Conservation (phyloP, 2,797 vertebrate species). For the Eremophila alpestris region DNA sequence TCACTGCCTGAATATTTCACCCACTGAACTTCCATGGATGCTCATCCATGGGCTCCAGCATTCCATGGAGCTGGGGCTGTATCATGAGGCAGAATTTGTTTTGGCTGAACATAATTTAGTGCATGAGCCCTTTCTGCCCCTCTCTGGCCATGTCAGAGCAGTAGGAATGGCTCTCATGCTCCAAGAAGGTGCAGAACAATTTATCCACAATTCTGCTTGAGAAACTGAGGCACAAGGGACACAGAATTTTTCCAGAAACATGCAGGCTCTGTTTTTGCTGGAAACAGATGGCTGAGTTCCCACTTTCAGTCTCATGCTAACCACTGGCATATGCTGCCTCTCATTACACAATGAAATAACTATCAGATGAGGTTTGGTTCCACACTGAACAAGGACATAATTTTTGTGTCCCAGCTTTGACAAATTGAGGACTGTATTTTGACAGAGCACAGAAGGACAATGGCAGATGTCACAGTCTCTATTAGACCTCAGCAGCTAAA, state of each 20-base stretch:
- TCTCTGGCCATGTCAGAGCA: neutral
- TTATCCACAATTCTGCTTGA: neutral
- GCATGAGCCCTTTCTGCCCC: neutral
- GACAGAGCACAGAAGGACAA: neutral
- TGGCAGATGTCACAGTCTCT: neutral
- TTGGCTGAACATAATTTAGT: neutral
- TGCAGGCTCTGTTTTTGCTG: neutral
- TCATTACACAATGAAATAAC: neutral
- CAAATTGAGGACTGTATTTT: neutral
- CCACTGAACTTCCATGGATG: neutral
- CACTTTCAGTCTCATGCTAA: neutral
- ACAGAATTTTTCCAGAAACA: neutral
- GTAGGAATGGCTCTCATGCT: neutral
- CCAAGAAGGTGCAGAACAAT: neutral
- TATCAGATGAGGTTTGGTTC: neutral
- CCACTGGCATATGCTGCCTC: neutral
- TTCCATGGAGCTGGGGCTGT: neutral
- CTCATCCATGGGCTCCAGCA: rapidly evolving
- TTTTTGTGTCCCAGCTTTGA: neutral
- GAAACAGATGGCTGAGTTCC: neutral
- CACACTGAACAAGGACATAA: neutral
- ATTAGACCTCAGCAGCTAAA: neutral
- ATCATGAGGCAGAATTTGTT: neutral
- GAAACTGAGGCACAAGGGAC: neutral
- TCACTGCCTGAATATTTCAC: neutral